phyloP scores from a whole-genome alignment of 2,113 vertebrate species.

The Miniopterus natalensis region DNA sequence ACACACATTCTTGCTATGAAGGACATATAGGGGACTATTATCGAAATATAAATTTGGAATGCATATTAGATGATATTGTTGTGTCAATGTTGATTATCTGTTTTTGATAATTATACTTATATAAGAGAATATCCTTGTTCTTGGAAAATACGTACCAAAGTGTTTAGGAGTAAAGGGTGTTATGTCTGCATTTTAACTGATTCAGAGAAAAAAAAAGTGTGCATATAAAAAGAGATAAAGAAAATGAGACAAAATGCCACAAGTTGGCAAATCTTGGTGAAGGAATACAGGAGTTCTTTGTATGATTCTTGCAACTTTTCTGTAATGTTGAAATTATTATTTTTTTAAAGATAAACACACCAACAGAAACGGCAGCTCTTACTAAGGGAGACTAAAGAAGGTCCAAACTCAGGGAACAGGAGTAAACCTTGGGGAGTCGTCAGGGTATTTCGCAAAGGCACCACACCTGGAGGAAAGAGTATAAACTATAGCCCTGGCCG shows the following conservation, averaged over 20 bases:
- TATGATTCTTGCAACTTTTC: not conserved
- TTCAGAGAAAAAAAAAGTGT: not conserved
- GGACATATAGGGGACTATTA: not conserved
- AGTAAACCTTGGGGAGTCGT: not conserved
- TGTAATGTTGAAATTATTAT: slow-evolving; percentile 2
- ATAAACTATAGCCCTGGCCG: not conserved
- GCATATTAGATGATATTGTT: slow-evolving; percentile 7
- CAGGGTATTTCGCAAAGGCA: slow-evolving; percentile 5
- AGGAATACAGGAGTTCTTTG: not conserved
- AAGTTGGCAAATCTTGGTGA: not conserved
- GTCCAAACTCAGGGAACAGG: not conserved
- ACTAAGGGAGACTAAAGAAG: not conserved
- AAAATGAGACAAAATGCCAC: not conserved
- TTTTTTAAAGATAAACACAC: not conserved
- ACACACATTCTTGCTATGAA: not conserved
- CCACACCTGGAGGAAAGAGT: not conserved
- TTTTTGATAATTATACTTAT: slow-evolving; percentile 1
- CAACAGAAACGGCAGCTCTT: slow-evolving; percentile 45
- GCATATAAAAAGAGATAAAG: slow-evolving; percentile 7
- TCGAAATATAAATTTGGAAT: slow-evolving; percentile 39
- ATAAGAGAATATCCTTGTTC: slow-evolving; percentile 44
- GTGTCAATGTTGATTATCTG: not conserved
- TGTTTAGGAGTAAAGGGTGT: not conserved
- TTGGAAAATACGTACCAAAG: slow-evolving; percentile 22
- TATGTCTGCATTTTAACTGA: slow-evolving; percentile 29